A percentile compares a stretch with the other conserved stretches of the same genome.
phyloP scores from a whole-genome alignment of 2,797 vertebrate species.

The Mormyrops boulengeri region DNA sequence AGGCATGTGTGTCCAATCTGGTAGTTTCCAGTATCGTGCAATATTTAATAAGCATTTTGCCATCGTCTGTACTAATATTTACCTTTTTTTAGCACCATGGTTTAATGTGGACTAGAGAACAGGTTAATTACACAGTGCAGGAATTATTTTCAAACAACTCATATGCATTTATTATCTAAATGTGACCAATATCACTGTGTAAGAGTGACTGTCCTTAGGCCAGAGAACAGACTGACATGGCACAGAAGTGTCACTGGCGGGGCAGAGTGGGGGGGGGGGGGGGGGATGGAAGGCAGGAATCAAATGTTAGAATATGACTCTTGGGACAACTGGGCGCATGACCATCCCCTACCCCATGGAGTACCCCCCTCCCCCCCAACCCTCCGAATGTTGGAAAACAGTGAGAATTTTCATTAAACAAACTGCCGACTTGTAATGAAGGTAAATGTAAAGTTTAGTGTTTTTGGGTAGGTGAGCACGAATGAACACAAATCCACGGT shows the following conservation, averaged over 20 bases:
- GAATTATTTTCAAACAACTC: background rate
- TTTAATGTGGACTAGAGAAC: background rate
- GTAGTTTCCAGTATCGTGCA: background rate
- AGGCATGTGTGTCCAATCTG: background rate
- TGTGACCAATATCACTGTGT: background rate
- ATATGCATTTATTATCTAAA: background rate
- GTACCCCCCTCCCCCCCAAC: background rate
- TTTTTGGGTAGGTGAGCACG: background rate
- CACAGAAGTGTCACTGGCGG: background rate
- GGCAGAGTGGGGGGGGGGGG: no score
- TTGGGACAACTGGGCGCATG: background rate
- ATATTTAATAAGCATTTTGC: background rate
- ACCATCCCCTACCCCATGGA: background rate
- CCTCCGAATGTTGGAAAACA: background rate
- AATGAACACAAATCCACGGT: background rate
- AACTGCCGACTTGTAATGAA: background rate
- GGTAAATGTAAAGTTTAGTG: background rate
- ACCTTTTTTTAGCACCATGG: background rate
- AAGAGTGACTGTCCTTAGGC: background rate
- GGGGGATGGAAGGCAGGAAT: background rate
- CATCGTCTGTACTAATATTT: background rate
- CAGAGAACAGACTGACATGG: background rate
- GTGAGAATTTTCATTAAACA: background rate
- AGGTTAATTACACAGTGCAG: background rate
- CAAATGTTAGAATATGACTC: background rate